Evolutionary conservation across 1,140 invertebrate genomes (phyloP).

Genomic region (Bombus polaris): DNA sequence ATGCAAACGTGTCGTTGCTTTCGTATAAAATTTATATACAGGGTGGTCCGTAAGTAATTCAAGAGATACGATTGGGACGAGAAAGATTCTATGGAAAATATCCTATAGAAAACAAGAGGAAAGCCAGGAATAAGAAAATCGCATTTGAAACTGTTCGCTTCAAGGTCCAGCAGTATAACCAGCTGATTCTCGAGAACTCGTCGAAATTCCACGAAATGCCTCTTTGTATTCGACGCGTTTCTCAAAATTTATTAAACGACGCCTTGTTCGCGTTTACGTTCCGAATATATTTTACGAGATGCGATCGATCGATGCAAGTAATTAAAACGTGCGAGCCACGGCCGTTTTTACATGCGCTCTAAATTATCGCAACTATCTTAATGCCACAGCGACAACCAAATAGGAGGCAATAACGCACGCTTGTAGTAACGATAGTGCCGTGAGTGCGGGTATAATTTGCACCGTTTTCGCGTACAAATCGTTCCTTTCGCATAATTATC

Average conservation of each 20-base stretch:
- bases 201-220: neutral
- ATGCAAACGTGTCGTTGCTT: neutral
- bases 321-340: neutral
- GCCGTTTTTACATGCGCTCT: neutral
- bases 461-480: neutral
- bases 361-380: neutral
- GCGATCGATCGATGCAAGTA: neutral
- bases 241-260: neutral
- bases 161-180: neutral
- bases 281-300: neutral
- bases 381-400: neutral
- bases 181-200: neutral
- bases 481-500: neutral
- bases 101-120: too few relatives aligned
- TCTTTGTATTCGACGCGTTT: neutral
- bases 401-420: neutral
- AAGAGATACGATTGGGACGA: accelerated
- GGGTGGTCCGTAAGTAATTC: too few relatives aligned
- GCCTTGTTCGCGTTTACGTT: neutral
- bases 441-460: constrained; percentile 17
- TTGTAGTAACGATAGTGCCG: neutral
- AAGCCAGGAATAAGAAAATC: too few relatives aligned
- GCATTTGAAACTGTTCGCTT: too few relatives aligned
- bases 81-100: too few relatives aligned
- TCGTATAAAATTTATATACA: too few relatives aligned